Conservation (phyloP, 2,113 vertebrate species). For the Phylloscopus trochiloides region DNA sequence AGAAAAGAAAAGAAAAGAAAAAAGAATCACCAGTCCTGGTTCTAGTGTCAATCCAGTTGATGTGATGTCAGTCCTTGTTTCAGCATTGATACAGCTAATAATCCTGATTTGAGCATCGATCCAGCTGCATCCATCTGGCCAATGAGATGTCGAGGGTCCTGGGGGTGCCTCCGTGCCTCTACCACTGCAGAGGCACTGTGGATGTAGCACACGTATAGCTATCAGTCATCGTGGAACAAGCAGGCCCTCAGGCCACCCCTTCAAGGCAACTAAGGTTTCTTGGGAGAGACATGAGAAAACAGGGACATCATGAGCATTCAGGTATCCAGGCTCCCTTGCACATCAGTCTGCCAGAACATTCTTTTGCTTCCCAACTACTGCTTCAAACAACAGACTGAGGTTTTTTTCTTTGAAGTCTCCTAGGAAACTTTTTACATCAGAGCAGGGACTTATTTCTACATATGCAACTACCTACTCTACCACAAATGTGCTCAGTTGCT, state of each 20-base stretch:
- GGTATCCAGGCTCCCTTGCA: not conserved
- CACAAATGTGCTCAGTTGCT: not conserved
- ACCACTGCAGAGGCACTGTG: fast-evolving
- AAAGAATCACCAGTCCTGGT: not conserved
- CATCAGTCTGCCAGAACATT: not conserved
- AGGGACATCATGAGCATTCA: not conserved
- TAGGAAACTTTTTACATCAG: not conserved
- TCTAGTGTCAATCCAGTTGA: not conserved
- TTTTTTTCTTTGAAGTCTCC: not conserved
- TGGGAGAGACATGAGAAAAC: not conserved
- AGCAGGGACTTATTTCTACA: not conserved
- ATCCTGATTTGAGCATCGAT: not conserved
- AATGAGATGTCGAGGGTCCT: not conserved
- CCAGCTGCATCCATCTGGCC: fast-evolving
- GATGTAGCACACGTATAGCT: fast-evolving
- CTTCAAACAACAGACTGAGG: not conserved
- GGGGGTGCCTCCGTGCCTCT: not conserved
- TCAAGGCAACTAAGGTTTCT: not conserved
- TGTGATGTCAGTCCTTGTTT: not conserved
- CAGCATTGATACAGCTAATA: not conserved
- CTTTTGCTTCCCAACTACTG: not conserved
- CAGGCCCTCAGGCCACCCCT: not conserved
- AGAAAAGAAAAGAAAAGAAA: not conserved
- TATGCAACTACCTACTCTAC: not conserved
- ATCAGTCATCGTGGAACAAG: not conserved